Conservation (phyloP, 2,113 vertebrate genomes). For the Cathartes aura region DNA sequence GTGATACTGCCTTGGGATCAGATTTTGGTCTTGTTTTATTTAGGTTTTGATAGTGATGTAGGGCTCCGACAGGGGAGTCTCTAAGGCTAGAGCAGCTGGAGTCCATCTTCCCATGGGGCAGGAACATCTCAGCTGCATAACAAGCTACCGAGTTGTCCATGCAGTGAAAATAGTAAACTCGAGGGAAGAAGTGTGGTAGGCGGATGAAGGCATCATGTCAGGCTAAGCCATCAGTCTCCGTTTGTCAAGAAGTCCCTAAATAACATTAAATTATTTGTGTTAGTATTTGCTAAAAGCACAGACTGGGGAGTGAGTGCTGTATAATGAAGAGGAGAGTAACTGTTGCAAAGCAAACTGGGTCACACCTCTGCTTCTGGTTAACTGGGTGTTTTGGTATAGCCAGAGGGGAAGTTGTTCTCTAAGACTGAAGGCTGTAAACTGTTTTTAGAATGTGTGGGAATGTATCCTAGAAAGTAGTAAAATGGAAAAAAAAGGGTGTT, state of each 20-base stretch:
- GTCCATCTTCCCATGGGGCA: no score
- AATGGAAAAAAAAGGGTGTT: accelerated
- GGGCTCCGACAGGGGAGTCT: neutral
- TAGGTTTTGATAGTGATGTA: neutral
- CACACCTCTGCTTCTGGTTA: neutral
- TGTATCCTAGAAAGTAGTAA: neutral
- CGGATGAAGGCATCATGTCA: neutral
- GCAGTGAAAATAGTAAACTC: neutral
- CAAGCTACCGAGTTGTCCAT: neutral
- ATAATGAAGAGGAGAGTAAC: neutral
- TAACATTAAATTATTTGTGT: neutral
- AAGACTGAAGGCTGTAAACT: neutral
- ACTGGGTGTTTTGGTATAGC: neutral
- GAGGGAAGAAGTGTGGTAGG: neutral
- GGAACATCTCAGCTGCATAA: neutral
- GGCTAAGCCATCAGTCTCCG: neutral
- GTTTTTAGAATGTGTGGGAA: neutral
- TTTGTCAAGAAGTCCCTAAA: neutral
- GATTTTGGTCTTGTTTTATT: neutral
- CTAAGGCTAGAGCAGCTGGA: no score
- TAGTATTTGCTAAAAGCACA: neutral
- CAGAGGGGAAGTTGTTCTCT: neutral
- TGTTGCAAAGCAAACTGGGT: neutral
- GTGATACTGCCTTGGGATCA: neutral
- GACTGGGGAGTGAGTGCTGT: neutral